Evolutionary conservation across 2,888 invertebrate species (phyloP), one percentile per base, ranked within the genome.

Genomic region (Eucera pruinosa): DNA sequence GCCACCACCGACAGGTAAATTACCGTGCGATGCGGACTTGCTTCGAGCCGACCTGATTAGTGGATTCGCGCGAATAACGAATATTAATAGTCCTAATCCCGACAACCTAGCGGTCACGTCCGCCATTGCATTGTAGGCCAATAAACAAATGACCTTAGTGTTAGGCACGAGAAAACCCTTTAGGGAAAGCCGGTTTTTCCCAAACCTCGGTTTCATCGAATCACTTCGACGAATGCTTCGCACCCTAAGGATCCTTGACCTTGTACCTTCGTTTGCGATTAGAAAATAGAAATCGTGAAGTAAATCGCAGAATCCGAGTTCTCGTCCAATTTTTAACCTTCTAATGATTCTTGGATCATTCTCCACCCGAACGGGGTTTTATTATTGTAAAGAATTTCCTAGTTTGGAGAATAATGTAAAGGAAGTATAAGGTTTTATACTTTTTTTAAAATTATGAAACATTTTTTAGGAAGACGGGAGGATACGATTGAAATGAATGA

Each of bases 21-120:
- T 25, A 11, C 18, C 30, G n/a, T 20, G 25, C 6, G 27, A 45
- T n/a, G 58, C 11, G 48, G 47, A 45, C 27, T 20, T 23, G 48
- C 0, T 9, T 25, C 25, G n/a, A 36, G 47, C 15, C 13, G 41
- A 50, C 13, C 18, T 30, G 64, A 68, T 73, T 73, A 65, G 73
- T 60, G 55, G 67, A 52, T 50, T 64, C 55, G 36, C 48, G 67
- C 75, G 64, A 78, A 64, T 82, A 82, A 80, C 64, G 77, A 76
- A 62, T 82, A 86, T 86, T 76, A 85, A 82, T 80, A 76, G 74
- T 55, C 70, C 71, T 84, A 84, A 84, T 82, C 81, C 84, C 23
- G 55, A 60, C 48, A n/a, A 75, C 83, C 81, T 74, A 60, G 72
- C 77, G 78, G 77, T 66, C 47, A 27, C 48, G 43, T 39, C 6